Base-by-base conservation (phyloP, 2,888 invertebrate genomes). In the Trichopria drosophilae region DNA sequence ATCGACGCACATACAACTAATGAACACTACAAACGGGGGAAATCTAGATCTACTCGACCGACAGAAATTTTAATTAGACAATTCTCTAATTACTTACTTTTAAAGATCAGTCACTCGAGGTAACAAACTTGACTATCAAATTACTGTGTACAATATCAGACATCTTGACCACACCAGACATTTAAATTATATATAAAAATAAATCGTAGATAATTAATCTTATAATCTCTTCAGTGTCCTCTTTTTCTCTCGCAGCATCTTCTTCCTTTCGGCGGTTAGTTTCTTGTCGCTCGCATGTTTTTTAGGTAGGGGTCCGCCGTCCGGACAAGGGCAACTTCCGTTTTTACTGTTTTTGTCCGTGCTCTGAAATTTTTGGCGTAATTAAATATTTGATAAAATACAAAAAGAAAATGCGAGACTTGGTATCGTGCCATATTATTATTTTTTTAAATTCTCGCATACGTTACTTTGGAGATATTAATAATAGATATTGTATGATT, bases 191-290 rank as follows among this genome's bases (percentile, higher is more conserved):
- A 48, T 47, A 51, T 52, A 66, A 41, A 46, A 46, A 56, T 51
- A 50, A 51, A 52, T 57, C 39, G 57, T 51, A 53, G 40, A 36
- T 24, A 54, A 55, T 43, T 51, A 54, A 50, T 57, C 76, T 90
- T 87, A 91, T 84, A 91, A 87, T 79, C 91, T 81, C 77, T 91
- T 91, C 47, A 91, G 80, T 60, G 88, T 88, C 76, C 89, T 84
- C 76, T 89, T 91, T 76, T 90, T 90, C 68, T 91, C 90, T 78
- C 89, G 90, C 64, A 86, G 77, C 64, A 86, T 79, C 72, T 86
- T 85, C 69, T 86, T 86, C 72, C 85, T 86, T 63, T 87, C 87
- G 18, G 85, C 84, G 10, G 84, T 73, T 48, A 83, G 74, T 79
- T 85, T 87, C 77, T 86, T 89, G 69, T 88, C 88, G 49, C 86